Percentiles rank a stretch among this genome's conserved stretches.
Conservation (phyloP, 2,888 invertebrate species). For the Agrilus biguttatus region DNA sequence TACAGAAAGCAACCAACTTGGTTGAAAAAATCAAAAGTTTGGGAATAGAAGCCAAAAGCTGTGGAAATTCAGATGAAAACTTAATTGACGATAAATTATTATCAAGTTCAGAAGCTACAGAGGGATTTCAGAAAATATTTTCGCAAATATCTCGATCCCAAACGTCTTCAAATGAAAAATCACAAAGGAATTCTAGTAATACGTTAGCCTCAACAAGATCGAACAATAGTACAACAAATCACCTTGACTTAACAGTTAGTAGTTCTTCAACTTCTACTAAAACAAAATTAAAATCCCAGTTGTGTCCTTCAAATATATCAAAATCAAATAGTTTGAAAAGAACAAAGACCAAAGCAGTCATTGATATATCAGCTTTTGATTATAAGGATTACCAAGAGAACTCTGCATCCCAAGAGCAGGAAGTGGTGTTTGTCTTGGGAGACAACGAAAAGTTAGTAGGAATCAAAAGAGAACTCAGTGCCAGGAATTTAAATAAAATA, state of each 20-base stretch:
- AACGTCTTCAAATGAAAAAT: not conserved
- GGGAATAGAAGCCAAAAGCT: conserved; percentile 7
- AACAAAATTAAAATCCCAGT: too few species aligned
- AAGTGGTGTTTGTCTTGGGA: conserved; percentile 55
- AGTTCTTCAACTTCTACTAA: too few species aligned
- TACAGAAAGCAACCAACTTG: too few species aligned
- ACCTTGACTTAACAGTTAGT: too few species aligned
- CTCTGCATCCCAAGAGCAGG: conserved; percentile 16
- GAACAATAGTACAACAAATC: too few species aligned
- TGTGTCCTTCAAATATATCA: not conserved
- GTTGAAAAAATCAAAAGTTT: conserved; percentile 11
- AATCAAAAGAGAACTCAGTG: conserved; percentile 34
- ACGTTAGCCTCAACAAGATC: too few species aligned
- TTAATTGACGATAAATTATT: too few species aligned
- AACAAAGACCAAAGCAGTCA: not conserved
- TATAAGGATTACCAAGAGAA: not conserved
- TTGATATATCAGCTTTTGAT: not conserved
- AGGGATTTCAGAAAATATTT: too few species aligned
- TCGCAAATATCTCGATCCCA: conserved; percentile 8
- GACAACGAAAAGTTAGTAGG: conserved; percentile 55
- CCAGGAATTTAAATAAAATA: not conserved
- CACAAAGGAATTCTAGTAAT: not conserved
- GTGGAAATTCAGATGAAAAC: too few species aligned
- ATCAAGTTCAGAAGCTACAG: too few species aligned
- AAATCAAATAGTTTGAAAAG: conserved; percentile 3